These are phyloP conservation scores for Helostoma temminkii DNA, from an alignment of 2,797 vertebrate genomes.

Conservation along the genomic window DNA sequence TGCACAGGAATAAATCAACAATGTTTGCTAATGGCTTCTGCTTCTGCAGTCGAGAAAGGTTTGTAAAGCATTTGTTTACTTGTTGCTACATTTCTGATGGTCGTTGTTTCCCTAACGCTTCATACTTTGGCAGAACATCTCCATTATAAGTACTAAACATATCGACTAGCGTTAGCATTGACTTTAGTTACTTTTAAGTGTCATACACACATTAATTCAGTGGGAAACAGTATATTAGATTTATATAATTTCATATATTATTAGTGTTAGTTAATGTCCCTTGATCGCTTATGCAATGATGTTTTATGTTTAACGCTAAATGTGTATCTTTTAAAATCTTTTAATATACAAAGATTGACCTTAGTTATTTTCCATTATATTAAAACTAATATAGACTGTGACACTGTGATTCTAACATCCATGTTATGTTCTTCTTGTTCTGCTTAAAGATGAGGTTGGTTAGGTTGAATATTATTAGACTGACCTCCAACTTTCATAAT, in stretches of 20 bases:
- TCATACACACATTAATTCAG: neutral
- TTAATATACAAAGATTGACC: neutral
- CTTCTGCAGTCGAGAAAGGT: conserved; percentile 57
- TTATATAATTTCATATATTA: neutral
- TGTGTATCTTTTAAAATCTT: neutral
- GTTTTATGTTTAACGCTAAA: neutral
- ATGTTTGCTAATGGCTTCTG: conserved; percentile 62
- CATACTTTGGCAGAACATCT: neutral
- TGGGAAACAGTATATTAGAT: neutral
- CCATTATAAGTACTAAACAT: neutral
- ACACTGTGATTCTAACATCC: neutral
- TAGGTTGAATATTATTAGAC: too few species aligned
- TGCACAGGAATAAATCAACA: neutral
- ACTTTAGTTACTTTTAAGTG: neutral
- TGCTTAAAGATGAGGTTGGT: too few species aligned
- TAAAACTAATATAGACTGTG: neutral
- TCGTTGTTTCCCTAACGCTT: neutral
- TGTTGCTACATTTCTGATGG: neutral
- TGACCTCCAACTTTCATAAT: conserved; percentile 74
- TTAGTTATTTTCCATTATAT: neutral
- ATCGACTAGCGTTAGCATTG: neutral
- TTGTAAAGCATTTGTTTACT: neutral
- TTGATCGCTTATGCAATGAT: neutral
- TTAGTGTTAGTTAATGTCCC: neutral
- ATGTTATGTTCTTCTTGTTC: too few species aligned